Evolutionary conservation across 2,797 vertebrate species (phyloP), one percentile per base, ranked within the genome.

Genomic region (Acipenser transmontanus): DNA sequence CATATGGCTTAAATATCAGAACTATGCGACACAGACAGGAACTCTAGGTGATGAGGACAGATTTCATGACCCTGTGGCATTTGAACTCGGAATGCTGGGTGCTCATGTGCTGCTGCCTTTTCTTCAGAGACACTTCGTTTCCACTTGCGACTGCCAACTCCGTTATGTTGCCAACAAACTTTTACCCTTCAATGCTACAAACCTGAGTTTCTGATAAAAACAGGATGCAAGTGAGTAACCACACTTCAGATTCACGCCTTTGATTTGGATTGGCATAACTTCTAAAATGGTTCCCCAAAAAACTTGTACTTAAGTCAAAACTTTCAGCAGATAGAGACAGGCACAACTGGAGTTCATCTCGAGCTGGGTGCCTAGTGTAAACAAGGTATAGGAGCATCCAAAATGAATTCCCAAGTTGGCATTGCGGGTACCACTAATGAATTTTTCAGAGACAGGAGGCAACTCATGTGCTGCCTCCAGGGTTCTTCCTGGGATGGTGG

Each of bases 1-100:
- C 87, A 80, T 91, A 91, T 91, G 90, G 89, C 89, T 91, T 90
- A 86, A 87, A 87, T 85, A 87, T 89, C 77, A 83, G 83, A 88
- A 86, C 84, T 81, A 50, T 8, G 48, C 12, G 13, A 64, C 7
- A 64, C 8, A 34, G 34, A 49, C 84, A 72, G 67, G 65, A 76
- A 80, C 85, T 74, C 81, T 62, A 71, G 73, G 67, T 59, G 73
- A 74, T 72, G 70, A 70, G 62, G 48, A 63, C 65, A 70, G 75
- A 74, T 80, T 73, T 78, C 68, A 73, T 75, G 68, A 74, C 66
- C 49, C 47, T 63, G 77, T 34, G 59, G 56, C 63, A 61, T 61
- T 51, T 14, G 76, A 34, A 34, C 34, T 34, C 34, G 34, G 34
- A 34, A 34, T 70, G 74, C 71, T 73, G 69, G 66, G 71, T 7